Percentiles rank a stretch among this genome's conserved stretches.
Evolutionary conservation across 2,797 vertebrate genomes (phyloP).

Genomic region (Limosa lapponica): DNA sequence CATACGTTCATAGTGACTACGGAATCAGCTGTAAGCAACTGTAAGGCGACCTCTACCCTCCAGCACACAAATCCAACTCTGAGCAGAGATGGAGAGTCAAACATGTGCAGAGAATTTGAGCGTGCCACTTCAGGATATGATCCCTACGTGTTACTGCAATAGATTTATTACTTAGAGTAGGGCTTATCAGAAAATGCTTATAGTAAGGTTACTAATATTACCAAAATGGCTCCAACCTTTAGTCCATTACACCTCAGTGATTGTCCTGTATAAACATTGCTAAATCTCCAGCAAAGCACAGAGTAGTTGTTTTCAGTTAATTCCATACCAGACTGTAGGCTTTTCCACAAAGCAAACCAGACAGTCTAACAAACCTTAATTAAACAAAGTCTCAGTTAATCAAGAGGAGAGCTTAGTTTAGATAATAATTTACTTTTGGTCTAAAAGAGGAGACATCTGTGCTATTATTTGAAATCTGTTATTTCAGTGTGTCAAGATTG

Average conservation of each 20-base stretch:
- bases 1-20: neutral
- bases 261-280: neutral
- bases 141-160: neutral
- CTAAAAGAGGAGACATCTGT: conserved; percentile 6
- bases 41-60: neutral
- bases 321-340: conserved; percentile 19
- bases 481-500: neutral
- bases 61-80: neutral
- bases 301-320: conserved; percentile 31
- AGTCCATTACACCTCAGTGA: neutral
- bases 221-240: neutral
- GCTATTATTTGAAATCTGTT: neutral
- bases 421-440: conserved; percentile 52
- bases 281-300: neutral
- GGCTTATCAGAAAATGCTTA: neutral
- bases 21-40: neutral
- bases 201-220: neutral
- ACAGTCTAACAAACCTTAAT: conserved; percentile 54
- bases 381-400: conserved; percentile 60
- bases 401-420: conserved; percentile 36
- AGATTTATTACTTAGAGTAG: neutral
- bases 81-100: neutral
- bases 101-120: neutral
- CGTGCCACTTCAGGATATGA: neutral
- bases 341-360: conserved; percentile 50